Percentiles rank a stretch among this genome's conserved stretches.
Conservation (phyloP, 2,113 vertebrate species). For the Lasiurus cinereus region DNA sequence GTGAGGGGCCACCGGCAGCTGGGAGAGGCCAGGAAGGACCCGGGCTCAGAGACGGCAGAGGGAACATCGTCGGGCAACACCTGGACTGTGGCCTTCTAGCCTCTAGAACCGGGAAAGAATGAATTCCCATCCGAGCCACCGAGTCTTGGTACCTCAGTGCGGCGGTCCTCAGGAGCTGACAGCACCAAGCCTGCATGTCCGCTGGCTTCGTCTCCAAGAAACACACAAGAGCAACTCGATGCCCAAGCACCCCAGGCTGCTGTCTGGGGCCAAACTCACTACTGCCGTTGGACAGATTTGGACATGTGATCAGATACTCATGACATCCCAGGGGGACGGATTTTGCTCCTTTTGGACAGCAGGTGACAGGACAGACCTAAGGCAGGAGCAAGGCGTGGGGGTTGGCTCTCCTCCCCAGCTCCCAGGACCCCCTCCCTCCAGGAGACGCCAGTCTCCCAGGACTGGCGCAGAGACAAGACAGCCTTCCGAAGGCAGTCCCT, state of each 20-base stretch:
- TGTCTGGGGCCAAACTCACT: neutral
- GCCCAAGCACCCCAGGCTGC: neutral
- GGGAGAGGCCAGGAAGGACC: neutral
- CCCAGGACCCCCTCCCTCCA: neutral
- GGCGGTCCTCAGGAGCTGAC: neutral
- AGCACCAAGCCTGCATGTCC: neutral
- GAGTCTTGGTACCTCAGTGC: neutral
- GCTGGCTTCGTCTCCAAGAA: neutral
- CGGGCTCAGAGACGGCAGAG: too few relatives aligned
- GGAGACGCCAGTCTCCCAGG: constrained; percentile 32
- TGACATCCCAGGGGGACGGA: neutral
- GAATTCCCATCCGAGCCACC: neutral
- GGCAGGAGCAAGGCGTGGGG: neutral
- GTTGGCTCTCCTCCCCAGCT: neutral
- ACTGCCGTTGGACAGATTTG: neutral
- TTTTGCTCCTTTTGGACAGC: neutral
- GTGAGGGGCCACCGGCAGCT: too few relatives aligned
- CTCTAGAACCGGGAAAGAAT: neutral
- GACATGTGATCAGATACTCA: neutral
- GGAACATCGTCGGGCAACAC: neutral
- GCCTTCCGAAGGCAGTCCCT: constrained; percentile 63
- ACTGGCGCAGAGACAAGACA: constrained; percentile 10
- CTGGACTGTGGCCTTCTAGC: neutral
- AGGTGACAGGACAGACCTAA: neutral
- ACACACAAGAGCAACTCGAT: neutral